Evolutionary conservation across 2,888 invertebrate genomes (phyloP), one percentile per base, ranked within the genome.

Genomic region (Meteorus colon): DNA sequence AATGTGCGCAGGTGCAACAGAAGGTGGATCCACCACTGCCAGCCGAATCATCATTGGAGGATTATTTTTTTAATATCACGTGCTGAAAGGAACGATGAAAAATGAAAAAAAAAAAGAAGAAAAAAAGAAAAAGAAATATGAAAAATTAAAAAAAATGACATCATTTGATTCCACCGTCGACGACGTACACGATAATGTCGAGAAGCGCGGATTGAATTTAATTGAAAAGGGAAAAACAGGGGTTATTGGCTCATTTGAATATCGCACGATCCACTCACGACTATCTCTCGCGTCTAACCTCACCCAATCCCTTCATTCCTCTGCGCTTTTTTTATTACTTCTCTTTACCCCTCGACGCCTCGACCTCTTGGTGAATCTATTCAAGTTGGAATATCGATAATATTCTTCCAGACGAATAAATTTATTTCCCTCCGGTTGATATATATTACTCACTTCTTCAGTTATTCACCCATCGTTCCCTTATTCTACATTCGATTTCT

Each of bases 231-330:
- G 82, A 79, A 77, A 84, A 84, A 83, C 80, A 82, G 72, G 75
- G 75, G 81, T 81, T 86, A 85, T 86, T 82, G 83, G 79, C 82
- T 86, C 81, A 83, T 86, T 86, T 83, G 82, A 86, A 85, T 86
- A 86, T 83, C 77, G 79, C 78, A 65, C 79, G 77, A 82, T 80
- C 75, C 77, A 74, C 60, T 34, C 63, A 48, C 45, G 48, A 72
- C 51, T 62, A 72, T 72, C 62, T 72, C 41, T 63, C 55, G 19
- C 19, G 8, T 55, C 55, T 55, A 55, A 69, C 74, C 69, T 51
- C 68, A 55, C 65, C 72, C 70, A 63, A 48, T 27, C 70, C 31
- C 72, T 75, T 73, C 75, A 59, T 63, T 72, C 31, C 71, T 37
- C 65, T 63, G 48, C n/a, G n/a, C 6, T 24, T 48, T 48, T 48